phyloP scores from a whole-genome alignment of 2,797 vertebrate genomes.

The Avahi laniger region DNA sequence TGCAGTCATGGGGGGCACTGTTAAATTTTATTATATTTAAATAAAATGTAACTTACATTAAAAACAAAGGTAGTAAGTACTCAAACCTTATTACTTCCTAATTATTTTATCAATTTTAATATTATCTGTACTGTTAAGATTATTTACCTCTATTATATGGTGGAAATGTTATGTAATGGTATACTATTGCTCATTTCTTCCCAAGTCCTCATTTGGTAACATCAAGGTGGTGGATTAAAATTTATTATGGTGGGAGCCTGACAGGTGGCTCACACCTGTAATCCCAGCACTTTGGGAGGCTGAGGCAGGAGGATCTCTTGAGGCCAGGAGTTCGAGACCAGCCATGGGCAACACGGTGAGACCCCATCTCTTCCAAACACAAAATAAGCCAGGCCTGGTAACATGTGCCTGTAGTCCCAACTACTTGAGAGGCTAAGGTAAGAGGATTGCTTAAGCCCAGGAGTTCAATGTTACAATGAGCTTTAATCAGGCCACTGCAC shows the following conservation, averaged over 20 bases:
- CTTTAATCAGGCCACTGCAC: background rate
- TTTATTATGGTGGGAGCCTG: background rate
- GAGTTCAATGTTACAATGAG: background rate
- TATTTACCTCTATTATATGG: background rate
- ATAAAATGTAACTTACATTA: conserved; percentile 23
- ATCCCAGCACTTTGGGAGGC: background rate
- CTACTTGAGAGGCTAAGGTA: background rate
- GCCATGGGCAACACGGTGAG: background rate
- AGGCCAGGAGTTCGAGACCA: background rate
- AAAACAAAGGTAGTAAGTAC: conserved; percentile 42
- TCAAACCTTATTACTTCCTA: conserved; percentile 15
- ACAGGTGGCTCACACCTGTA: too few relatives aligned
- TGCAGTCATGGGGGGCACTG: background rate
- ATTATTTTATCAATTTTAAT: conserved; percentile 29
- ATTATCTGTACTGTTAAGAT: background rate
- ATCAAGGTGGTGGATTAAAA: background rate
- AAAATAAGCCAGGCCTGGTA: background rate
- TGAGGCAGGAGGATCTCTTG: background rate
- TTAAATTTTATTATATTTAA: background rate
- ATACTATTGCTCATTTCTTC: background rate
- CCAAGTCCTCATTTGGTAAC: background rate
- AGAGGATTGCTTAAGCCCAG: background rate
- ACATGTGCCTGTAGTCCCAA: background rate
- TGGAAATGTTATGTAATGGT: background rate
- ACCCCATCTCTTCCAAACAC: background rate